Evolutionary conservation across 2,113 vertebrate genomes (phyloP).

Genomic region (Narcine bancroftii): DNA sequence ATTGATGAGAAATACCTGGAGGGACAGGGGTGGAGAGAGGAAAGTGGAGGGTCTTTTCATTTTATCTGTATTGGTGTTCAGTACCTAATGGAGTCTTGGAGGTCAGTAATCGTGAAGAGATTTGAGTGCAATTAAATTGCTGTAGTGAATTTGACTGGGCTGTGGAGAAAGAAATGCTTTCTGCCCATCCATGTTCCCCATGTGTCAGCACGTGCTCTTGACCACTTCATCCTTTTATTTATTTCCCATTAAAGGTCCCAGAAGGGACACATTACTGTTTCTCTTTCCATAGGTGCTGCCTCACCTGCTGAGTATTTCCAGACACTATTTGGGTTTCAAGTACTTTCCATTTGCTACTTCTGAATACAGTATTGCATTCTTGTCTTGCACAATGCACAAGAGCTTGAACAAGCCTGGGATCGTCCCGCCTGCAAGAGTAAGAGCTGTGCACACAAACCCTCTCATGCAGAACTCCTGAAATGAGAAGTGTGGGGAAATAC

Average conservation of each 20-base stretch:
- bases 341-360: background rate
- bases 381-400: background rate
- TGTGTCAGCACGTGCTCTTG: no score
- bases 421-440: background rate
- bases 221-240: no score
- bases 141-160: background rate
- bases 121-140: background rate
- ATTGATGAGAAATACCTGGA: background rate
- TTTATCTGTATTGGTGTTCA: background rate
- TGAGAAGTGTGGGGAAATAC: background rate
- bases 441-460: no score
- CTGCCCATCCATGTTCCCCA: background rate
- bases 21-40: no score
- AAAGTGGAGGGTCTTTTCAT: background rate
- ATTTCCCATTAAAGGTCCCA: no score
- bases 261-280: no score
- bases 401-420: background rate
- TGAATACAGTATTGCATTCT: background rate
- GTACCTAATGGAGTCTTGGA: background rate
- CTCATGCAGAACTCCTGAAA: background rate
- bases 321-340: no score
- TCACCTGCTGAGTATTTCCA: no score
- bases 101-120: background rate
- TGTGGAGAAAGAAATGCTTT: background rate
- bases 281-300: no score